Conservation (phyloP, 2,113 vertebrate genomes). For the Hippopotamus amphibius region DNA sequence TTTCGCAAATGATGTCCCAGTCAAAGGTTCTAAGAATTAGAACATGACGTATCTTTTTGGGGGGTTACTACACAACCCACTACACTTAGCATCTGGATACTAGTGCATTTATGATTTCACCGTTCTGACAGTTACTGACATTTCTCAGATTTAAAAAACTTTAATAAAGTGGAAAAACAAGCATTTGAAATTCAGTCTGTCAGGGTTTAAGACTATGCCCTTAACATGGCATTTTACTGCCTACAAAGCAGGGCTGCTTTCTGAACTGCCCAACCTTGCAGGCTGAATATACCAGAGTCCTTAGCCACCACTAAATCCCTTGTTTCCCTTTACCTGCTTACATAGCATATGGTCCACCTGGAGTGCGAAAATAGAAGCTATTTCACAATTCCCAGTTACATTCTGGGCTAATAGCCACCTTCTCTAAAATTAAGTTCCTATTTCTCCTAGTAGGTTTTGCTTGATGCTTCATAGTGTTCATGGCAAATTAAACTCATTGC, state of each 20-base stretch:
- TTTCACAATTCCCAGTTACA: background rate
- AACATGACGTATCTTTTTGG: background rate
- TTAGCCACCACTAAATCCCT: background rate
- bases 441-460: background rate
- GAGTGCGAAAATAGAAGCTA: background rate
- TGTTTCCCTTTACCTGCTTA: background rate
- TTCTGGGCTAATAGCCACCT: background rate
- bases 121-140: background rate
- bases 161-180: background rate
- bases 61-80: background rate
- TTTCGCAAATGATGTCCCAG: background rate
- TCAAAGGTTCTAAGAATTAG: background rate
- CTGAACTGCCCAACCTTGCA: background rate
- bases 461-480: background rate
- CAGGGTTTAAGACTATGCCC: background rate
- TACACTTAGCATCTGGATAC: background rate
- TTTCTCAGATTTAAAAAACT: background rate
- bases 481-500: background rate
- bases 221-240: background rate
- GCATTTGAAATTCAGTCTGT: background rate
- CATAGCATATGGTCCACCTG: background rate
- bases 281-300: background rate
- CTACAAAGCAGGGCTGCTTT: background rate
- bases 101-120: background rate
- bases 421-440: conserved; percentile 36